Conservation (phyloP, 2,888 invertebrate species). For the Uloborus plumipes region DNA sequence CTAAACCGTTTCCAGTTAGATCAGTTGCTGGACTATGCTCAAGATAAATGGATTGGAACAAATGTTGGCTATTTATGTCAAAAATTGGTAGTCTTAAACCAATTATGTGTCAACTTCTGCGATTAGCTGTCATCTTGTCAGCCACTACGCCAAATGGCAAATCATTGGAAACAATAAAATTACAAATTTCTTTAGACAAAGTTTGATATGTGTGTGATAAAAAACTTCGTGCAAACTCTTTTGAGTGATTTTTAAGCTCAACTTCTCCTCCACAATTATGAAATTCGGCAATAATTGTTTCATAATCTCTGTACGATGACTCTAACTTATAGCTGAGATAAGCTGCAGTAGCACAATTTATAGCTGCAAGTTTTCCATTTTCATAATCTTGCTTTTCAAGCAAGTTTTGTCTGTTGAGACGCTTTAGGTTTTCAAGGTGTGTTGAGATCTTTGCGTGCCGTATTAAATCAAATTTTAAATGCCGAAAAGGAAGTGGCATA, state of each 20-base stretch:
- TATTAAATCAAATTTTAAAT: slow-evolving; percentile 10
- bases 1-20: neutral
- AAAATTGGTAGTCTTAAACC: slow-evolving; percentile 1
- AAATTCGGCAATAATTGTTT: slow-evolving; percentile 9
- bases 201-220: neutral
- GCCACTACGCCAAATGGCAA: slow-evolving; percentile 10
- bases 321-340: neutral
- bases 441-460: neutral
- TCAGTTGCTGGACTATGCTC: slow-evolving; percentile 4
- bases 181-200: neutral
- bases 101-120: neutral
- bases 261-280: neutral
- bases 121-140: slow-evolving; percentile 1
- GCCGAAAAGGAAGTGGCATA: neutral
- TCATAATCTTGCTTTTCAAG: neutral
- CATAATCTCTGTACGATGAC: slow-evolving; percentile 8
- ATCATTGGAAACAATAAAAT: slow-evolving; percentile 15
- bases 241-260: neutral
- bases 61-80: neutral
- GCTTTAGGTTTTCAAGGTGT: neutral
- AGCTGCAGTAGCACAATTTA: slow-evolving; percentile 7
- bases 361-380: neutral
- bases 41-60: slow-evolving; percentile 9
- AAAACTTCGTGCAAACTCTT: slow-evolving; percentile 11
- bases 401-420: neutral